Conservation (phyloP, 2,113 vertebrate genomes). For the Rhinichthys klamathensis region DNA sequence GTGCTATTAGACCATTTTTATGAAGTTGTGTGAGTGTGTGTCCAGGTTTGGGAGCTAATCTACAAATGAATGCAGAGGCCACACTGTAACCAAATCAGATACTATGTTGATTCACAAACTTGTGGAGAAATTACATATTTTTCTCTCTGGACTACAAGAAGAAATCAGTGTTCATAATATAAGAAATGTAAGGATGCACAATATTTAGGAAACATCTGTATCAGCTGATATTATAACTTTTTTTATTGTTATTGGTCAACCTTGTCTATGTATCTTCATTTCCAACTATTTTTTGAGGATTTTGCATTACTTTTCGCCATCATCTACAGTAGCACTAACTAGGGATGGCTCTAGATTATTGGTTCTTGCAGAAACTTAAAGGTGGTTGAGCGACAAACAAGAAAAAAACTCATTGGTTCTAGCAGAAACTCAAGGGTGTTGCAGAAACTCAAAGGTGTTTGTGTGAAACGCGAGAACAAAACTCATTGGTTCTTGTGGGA, state of each 20-base stretch:
- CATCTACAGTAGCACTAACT: background rate
- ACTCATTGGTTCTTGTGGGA: too few species aligned
- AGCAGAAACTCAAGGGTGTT: too few species aligned
- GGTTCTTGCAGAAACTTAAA: too few species aligned
- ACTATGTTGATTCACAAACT: background rate
- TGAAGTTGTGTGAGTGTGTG: background rate
- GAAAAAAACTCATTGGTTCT: too few species aligned
- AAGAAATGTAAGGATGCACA: background rate
- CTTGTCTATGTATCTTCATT: background rate
- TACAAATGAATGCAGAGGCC: background rate
- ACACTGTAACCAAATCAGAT: background rate
- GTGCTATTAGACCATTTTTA: background rate
- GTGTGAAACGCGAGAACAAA: too few species aligned
- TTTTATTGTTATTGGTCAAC: background rate
- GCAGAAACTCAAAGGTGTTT: too few species aligned
- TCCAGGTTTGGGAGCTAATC: background rate
- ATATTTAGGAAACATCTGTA: background rate
- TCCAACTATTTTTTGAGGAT: background rate
- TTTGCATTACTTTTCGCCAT: background rate
- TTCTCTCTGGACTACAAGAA: background rate
- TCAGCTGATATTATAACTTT: background rate
- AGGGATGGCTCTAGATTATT: background rate
- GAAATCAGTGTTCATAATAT: background rate
- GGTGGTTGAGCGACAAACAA: too few species aligned
- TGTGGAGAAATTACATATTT: background rate